These are phyloP conservation scores for Orgyia antiqua DNA, from an alignment of 2,888 invertebrate species.

Conservation along the genomic window DNA sequence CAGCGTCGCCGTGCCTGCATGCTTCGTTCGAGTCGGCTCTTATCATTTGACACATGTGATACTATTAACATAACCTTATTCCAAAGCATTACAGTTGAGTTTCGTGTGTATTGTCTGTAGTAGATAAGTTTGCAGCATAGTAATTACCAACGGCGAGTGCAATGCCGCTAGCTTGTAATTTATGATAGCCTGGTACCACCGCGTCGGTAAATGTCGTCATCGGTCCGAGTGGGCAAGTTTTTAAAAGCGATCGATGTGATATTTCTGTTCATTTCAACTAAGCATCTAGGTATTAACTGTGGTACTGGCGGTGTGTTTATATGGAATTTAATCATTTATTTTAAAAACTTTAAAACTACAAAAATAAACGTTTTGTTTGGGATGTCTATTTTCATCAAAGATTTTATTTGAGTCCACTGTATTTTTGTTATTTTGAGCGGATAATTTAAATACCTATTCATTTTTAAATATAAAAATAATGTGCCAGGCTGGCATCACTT, in stretches of 20 bases:
- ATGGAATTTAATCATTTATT: too few relatives aligned
- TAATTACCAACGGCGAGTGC: constrained; percentile 31
- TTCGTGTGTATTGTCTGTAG: constrained; percentile 1
- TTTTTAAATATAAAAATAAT: too few relatives aligned
- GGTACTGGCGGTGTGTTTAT: too few relatives aligned
- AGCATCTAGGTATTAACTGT: not conserved
- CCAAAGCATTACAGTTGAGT: constrained; percentile 3
- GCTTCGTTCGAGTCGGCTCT: constrained; percentile 21
- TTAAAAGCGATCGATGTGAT: too few relatives aligned
- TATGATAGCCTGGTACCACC: constrained; percentile 53
- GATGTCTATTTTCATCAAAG: too few relatives aligned
- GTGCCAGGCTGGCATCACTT: too few relatives aligned
- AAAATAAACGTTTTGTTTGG: constrained; percentile 28
- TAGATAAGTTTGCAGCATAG: constrained; percentile 15
- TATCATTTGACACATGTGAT: constrained; percentile 9
- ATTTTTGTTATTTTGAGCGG: too few relatives aligned
- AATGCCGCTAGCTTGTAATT: constrained; percentile 45
- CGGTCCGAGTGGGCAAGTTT: constrained; percentile 24
- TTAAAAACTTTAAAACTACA: too few relatives aligned
- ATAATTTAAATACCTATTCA: too few relatives aligned
- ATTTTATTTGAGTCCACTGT: too few relatives aligned
- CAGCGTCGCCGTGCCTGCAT: constrained; percentile 29
- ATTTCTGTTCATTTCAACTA: not conserved
- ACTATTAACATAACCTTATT: too few relatives aligned
- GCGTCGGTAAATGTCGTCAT: constrained; percentile 45